Percentiles rank a stretch among this genome's conserved stretches.
phyloP scores from a whole-genome alignment of 2,113 vertebrate genomes.

The Bufo gargarizans region DNA sequence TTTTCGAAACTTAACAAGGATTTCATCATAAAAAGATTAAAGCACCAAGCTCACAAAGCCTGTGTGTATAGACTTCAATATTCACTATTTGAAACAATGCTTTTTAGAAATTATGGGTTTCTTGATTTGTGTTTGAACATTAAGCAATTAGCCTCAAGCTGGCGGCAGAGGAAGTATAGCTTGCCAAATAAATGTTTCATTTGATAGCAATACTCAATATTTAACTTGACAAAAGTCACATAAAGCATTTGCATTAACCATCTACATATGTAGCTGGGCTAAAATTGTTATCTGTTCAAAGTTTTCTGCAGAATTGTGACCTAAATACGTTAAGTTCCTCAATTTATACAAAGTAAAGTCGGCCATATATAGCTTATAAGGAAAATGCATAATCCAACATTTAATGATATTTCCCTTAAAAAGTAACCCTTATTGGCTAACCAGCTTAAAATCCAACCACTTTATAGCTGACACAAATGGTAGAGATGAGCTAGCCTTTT shows the following conservation, averaged over 20 bases:
- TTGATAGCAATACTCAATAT: constrained; percentile 23
- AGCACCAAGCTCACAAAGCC: constrained; percentile 26
- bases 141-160: constrained; percentile 39
- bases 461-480: too few species aligned
- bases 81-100: constrained; percentile 44
- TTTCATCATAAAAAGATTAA: constrained; percentile 34
- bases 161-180: not conserved
- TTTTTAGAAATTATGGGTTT: constrained; percentile 39
- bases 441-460: too few species aligned
- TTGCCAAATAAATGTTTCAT: constrained; percentile 46
- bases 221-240: constrained; percentile 37
- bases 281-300: not conserved
- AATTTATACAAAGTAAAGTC: not conserved
- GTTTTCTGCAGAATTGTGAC: not conserved
- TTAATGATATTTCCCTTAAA: too few species aligned
- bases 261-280: not conserved
- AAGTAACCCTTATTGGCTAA: too few species aligned
- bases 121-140: constrained; percentile 42
- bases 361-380: too few species aligned
- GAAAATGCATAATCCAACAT: too few species aligned
- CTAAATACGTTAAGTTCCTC: not conserved
- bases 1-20: constrained; percentile 43
- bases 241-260: not conserved
- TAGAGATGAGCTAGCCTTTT: too few species aligned
- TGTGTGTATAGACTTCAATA: constrained; percentile 32